A percentile compares a stretch with the other conserved stretches of the same genome.
These are phyloP conservation scores for Babylonia areolata DNA, from an alignment of 1,140 invertebrate species.

Conservation along the genomic window DNA sequence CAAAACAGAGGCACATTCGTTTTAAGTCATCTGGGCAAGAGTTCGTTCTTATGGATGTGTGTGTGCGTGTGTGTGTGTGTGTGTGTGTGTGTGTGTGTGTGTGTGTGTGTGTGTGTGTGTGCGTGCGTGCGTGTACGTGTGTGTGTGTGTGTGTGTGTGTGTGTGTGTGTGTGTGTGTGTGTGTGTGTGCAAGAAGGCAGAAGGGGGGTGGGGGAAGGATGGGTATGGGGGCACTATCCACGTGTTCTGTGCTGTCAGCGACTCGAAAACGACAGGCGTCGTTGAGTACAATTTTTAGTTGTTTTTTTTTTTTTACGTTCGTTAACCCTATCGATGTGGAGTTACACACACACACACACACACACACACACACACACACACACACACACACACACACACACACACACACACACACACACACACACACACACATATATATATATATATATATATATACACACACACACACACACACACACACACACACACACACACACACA, in stretches of 20 bases:
- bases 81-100: not conserved
- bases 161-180: not conserved
- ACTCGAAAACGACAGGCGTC: too few relatives aligned
- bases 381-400: not conserved
- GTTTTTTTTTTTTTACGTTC: not conserved
- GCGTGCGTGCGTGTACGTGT: not conserved
- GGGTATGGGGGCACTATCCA: not conserved
- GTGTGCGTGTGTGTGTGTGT: too few relatives aligned
- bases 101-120: not conserved
- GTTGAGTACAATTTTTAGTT: not conserved
- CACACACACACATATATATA: not conserved
- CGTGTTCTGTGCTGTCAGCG: too few relatives aligned
- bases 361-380: not conserved
- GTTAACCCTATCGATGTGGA: not conserved
- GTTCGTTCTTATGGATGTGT: too few relatives aligned
- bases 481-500: not conserved
- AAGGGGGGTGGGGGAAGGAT: not conserved
- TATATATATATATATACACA: too few relatives aligned
- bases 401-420: not conserved
- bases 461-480: not conserved
- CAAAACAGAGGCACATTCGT: too few relatives aligned
- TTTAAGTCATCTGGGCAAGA: too few relatives aligned
- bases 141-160: not conserved
- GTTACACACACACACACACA: not conserved
- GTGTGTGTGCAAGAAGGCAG: not conserved